Base-by-base conservation (phyloP, 1,140 invertebrate genomes). In the Lasioglossum albipes region DNA sequence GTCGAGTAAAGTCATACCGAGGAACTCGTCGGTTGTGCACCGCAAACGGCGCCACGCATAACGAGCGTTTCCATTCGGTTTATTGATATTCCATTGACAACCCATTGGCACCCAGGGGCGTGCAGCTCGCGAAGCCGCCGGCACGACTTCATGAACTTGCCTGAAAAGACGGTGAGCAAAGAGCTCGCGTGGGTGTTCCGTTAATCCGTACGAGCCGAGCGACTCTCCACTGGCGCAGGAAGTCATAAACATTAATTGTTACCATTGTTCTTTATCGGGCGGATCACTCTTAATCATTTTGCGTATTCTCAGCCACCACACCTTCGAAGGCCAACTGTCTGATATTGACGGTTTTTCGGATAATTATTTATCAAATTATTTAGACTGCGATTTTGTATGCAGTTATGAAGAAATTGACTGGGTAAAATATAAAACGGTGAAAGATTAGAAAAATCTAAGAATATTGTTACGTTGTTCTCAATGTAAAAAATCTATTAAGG, bases 151-250 rank as follows among this genome's bases (percentile, higher is more conserved):
- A 59, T 85, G 62, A 82, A 85, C 84, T 84, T 62, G 70, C 59
- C 42, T 54, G 54, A 67, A 75, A 78, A 85, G 71, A 84, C 74
- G 62, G 61, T 68, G 54, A 57, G 12, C 45, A 65, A 57, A 36
- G 22, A 13, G 42, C 20, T 42, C 45, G 71, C 78, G 86, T 87
- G 79, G 85, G 85, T 79, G 86, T 84, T 87, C 82, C 79, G 75
- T 87, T 87, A 84, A 87, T 84, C 79, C 85, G 31, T 75, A 86
- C 67, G 84, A 79, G 71, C 49, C 72, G 81, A 83, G 69, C n/a
- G 61, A 61, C n/a, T 49, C 59, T 49, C 68, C 75, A 86, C 61
- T 82, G 83, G 72, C 80, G 84, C 75, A 64, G 75, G 68, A 80
- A 82, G 66, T 59, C 83, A 45, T 85, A 85, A 85, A 85, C 65